Evolutionary conservation across 2,113 vertebrate genomes (phyloP).

Genomic region (Isichthys henryi): DNA sequence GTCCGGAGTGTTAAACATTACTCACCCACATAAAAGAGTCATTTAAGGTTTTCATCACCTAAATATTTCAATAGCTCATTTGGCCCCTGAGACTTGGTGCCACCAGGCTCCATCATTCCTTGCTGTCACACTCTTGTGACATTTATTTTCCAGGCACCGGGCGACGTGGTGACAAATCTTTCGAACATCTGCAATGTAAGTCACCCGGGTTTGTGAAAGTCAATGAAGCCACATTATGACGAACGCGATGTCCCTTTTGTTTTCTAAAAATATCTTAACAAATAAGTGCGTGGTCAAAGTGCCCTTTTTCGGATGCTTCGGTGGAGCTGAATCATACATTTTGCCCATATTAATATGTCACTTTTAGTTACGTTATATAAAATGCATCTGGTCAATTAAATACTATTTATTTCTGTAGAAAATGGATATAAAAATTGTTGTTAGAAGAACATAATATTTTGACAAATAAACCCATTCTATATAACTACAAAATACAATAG

Average conservation of each 20-base stretch:
- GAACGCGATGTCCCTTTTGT: not conserved
- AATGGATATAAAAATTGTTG: not conserved
- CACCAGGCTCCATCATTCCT: constrained; percentile 31
- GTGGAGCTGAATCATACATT: not conserved
- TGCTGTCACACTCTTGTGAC: constrained; percentile 28
- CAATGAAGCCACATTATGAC: not conserved
- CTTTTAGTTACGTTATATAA: not conserved
- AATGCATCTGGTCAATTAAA: not conserved
- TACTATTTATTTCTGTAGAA: not conserved
- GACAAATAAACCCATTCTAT: not conserved
- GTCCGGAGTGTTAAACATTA: constrained; percentile 31
- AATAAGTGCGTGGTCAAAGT: constrained; percentile 7
- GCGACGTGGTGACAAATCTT: constrained; percentile 33
- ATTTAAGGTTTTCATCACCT: constrained; percentile 34
- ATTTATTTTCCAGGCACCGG: constrained; percentile 30
- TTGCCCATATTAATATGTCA: not conserved
- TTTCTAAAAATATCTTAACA: not conserved
- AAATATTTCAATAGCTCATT: constrained; percentile 51
- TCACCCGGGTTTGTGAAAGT: constrained; percentile 27
- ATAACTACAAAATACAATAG: not conserved
- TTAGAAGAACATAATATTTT: not conserved
- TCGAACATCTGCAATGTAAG: constrained; percentile 24
- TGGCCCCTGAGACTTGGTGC: constrained; percentile 23
- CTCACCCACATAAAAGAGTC: constrained; percentile 26
- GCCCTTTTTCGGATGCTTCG: not conserved